Conservation (phyloP, 1,140 invertebrate genomes). For the Mizuhopecten yessoensis region DNA sequence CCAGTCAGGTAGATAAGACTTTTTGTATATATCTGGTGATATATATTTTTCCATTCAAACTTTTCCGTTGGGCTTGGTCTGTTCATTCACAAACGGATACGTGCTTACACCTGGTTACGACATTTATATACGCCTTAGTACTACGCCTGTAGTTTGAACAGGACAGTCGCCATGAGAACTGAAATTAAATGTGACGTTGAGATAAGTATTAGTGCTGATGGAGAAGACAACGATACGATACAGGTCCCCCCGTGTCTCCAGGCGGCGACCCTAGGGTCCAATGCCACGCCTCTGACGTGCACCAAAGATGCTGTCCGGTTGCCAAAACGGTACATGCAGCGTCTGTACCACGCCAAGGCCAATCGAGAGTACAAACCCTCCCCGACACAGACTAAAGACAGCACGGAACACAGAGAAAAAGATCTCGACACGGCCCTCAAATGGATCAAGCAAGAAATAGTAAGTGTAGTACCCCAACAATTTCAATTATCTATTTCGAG, state of each 20-base stretch:
- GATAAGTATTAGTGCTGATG: slow-evolving; percentile 47
- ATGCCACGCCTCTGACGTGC: neutral
- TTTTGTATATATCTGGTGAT: neutral
- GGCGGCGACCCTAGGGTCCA: neutral
- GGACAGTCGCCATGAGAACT: slow-evolving; percentile 24
- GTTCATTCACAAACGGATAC: neutral
- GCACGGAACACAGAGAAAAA: slow-evolving; percentile 63
- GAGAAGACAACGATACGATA: slow-evolving; percentile 22
- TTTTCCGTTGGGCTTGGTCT: neutral
- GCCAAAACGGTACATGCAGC: slow-evolving; percentile 50
- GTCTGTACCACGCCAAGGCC: neutral
- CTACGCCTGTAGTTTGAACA: neutral
- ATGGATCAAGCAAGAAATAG: slow-evolving; percentile 78
- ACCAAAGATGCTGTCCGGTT: neutral
- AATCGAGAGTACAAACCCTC: slow-evolving; percentile 6
- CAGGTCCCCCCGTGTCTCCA: slow-evolving; percentile 47
- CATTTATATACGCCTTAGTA: neutral
- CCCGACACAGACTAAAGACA: slow-evolving; percentile 30
- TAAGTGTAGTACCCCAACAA: no score
- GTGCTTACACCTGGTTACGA: neutral
- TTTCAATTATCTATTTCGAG: no score
- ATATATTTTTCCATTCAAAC: neutral
- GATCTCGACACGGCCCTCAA: slow-evolving; percentile 71
- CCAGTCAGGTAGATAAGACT: neutral
- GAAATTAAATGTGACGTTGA: slow-evolving; percentile 56